Base-by-base conservation (phyloP, 2,888 invertebrate genomes). In the Perizoma affinitatum region DNA sequence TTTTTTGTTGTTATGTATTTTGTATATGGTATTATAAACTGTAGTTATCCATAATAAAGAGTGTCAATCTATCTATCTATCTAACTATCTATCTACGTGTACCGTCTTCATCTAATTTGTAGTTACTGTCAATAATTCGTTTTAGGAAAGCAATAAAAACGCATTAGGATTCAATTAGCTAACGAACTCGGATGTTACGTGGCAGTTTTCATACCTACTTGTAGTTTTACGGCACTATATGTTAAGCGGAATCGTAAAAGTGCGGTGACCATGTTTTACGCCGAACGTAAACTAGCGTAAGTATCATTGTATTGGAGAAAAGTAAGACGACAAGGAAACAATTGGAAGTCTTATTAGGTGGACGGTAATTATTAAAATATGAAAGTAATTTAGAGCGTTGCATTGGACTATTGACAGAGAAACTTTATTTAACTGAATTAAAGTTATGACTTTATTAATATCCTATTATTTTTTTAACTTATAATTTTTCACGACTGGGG, bases 211-310 rank as follows among this genome's bases (percentile, higher is more conserved):
- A 80, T 82, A 78, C 81, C 77, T 78, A 78, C 81, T 78, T 78
- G 74, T 76, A 73, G 78, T 86, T 90, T 88, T 87, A 89, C 78
- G 81, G 82, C 83, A 78, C 80, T 83, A 82, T 88, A 87, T 87
- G 86, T 89, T 89, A 88, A 88, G 85, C 74, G 86, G 82, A 82
- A 72, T 86, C 88, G 87, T 91, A 90, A 90, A 89, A 84, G 78
- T 77, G 73, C 76, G 75, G 80, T 80, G 81, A 76, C 75, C 80
- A 78, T 87, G 87, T 87, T 90, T 89, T 89, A 90, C 82, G 80
- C 77, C 80, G 80, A 78, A 75, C 80, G 83, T 89, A 87, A 89
- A 90, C 75, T 79, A 66, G 73, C 72, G 71, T 68, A 82, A 78
- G 80, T 77, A 76, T 73, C 78, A 80, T 80, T 82, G 82, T 83